phyloP scores from a whole-genome alignment of 2,888 invertebrate genomes.

The Tipula unca region DNA sequence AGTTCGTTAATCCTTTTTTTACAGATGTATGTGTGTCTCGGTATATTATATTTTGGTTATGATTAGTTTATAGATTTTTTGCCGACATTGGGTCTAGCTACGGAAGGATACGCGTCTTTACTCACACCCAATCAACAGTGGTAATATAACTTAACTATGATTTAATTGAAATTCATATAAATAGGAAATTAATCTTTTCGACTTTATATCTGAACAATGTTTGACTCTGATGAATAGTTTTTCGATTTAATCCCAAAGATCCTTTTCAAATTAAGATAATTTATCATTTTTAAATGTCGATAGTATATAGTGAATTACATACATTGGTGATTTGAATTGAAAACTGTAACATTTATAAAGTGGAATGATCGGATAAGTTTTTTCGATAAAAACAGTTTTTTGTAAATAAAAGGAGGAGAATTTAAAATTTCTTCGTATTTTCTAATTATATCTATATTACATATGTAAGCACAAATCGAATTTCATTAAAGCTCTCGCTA shows the following conservation, averaged over 20 bases:
- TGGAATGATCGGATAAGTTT: no score
- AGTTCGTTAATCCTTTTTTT: constrained; percentile 9
- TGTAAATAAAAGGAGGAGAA: no score
- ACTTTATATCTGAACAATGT: neutral
- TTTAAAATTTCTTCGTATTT: no score
- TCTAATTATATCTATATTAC: no score
- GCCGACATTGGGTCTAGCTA: neutral
- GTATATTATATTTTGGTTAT: neutral
- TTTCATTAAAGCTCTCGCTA: no score
- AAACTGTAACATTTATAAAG: no score
- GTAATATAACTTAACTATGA: neutral
- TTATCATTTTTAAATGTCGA: no score
- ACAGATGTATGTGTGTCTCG: neutral
- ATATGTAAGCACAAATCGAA: no score
- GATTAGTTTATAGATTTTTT: neutral
- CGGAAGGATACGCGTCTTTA: neutral
- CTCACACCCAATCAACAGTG: neutral
- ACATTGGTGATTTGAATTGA: no score
- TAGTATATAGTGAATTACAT: no score
- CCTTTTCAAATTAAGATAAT: no score
- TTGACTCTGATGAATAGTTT: neutral
- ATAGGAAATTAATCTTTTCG: neutral
- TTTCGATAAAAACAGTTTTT: no score
- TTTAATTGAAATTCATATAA: neutral
- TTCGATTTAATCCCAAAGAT: neutral